These are phyloP conservation scores for Dendrolimus punctatus DNA, from an alignment of 1,140 invertebrate species.

Conservation along the genomic window DNA sequence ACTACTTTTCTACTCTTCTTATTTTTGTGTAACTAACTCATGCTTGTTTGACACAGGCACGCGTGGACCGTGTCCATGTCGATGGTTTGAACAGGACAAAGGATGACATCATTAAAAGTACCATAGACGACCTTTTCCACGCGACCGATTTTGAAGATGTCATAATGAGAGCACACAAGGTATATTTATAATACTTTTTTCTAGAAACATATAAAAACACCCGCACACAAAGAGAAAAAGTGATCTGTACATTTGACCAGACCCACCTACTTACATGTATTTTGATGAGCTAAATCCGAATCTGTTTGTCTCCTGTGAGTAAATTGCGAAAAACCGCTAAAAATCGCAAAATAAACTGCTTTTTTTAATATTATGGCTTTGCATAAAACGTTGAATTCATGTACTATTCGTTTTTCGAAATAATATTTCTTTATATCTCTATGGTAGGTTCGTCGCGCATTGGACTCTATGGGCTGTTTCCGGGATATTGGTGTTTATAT, in stretches of 20 bases:
- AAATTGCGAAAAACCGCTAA: too few relatives aligned
- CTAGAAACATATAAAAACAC: too few relatives aligned
- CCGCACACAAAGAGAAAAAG: too few relatives aligned
- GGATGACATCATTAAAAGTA: constrained; percentile 84
- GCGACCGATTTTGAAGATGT: constrained; percentile 79
- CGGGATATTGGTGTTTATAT: constrained; percentile 85
- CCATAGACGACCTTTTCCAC: constrained; percentile 81
- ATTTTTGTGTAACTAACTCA: constrained; percentile 5
- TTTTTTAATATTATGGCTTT: background rate
- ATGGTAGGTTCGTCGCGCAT: constrained; percentile 75
- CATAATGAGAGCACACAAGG: constrained; percentile 74
- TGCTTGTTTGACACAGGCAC: constrained; percentile 76
- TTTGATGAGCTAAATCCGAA: too few relatives aligned
- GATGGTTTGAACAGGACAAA: constrained; percentile 88
- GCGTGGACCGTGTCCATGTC: constrained; percentile 85
- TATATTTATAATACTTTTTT: constrained; percentile 16
- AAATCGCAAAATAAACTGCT: too few relatives aligned
- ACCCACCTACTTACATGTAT: too few relatives aligned
- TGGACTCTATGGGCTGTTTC: constrained; percentile 88
- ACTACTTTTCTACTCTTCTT: background rate
- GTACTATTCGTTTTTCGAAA: background rate
- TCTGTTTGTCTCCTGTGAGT: too few relatives aligned
- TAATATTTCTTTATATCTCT: background rate
- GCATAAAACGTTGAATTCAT: background rate
- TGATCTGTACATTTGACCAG: too few relatives aligned